phyloP scores from a whole-genome alignment of 2,888 invertebrate genomes.

The Eudasyphora cyanicolor region DNA sequence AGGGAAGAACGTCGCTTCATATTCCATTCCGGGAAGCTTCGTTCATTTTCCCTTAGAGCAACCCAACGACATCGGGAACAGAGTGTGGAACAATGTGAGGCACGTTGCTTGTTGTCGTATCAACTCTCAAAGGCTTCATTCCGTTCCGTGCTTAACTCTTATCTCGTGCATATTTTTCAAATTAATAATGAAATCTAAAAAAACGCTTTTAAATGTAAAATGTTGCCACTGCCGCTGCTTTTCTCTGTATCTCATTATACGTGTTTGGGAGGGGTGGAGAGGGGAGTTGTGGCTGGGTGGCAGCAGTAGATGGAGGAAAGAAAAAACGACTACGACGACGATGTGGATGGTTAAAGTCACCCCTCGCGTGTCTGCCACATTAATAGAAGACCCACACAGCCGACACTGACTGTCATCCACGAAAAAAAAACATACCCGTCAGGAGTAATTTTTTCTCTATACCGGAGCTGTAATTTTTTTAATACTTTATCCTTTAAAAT shows the following conservation, averaged over 20 bases:
- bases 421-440: slow-evolving; percentile 53
- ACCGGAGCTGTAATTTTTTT: slow-evolving; percentile 52
- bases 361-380: slow-evolving; percentile 58
- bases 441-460: slow-evolving; percentile 40
- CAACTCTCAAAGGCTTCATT: slow-evolving; percentile 56
- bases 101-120: neutral
- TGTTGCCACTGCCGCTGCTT: slow-evolving; percentile 6
- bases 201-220: slow-evolving; percentile 62
- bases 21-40: neutral
- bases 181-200: slow-evolving; percentile 72
- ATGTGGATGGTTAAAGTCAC: slow-evolving; percentile 51
- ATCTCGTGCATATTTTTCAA: slow-evolving; percentile 76
- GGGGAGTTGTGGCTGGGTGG: neutral
- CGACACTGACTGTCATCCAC: slow-evolving; percentile 8
- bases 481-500: slow-evolving; percentile 61
- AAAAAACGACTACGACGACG: too few species aligned
- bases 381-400: slow-evolving; percentile 35
- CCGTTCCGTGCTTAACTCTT: slow-evolving; percentile 54
- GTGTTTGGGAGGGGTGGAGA: neutral
- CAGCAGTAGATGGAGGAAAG: neutral
- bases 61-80: neutral
- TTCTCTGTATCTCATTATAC: slow-evolving; percentile 55
- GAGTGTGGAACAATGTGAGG: neutral
- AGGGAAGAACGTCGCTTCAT: neutral
- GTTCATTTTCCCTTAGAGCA: neutral